Conservation (phyloP, 2,888 invertebrate genomes). For the Strigamia transsilvanica region DNA sequence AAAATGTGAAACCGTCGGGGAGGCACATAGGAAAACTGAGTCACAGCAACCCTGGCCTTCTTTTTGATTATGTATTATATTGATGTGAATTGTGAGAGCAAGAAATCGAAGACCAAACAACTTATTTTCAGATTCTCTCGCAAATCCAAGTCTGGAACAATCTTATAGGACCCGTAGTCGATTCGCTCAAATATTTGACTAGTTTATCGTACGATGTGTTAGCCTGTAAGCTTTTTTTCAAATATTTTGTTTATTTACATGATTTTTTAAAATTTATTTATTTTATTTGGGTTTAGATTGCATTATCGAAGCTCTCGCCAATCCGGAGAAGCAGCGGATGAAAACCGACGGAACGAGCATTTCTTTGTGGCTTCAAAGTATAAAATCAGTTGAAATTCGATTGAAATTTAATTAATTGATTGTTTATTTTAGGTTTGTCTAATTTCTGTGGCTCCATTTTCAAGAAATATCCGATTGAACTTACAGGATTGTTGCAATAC, state of each 20-base stretch:
- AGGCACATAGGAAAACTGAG: slow-evolving; percentile 95
- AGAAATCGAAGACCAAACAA: slow-evolving; percentile 32
- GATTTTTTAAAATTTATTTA: not conserved
- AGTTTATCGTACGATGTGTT: slow-evolving; percentile 94
- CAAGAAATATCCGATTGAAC: slow-evolving; percentile 96
- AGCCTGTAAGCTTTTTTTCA: slow-evolving; percentile 70
- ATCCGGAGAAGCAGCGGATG: slow-evolving; percentile 74
- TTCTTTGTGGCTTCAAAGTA: slow-evolving; percentile 90
- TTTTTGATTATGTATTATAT: slow-evolving; percentile 90
- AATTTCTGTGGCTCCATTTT: slow-evolving; percentile 96
- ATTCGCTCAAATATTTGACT: slow-evolving; percentile 95
- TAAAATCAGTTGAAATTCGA: slow-evolving; percentile 56
- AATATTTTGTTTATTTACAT: too few species aligned
- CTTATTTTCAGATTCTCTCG: slow-evolving; percentile 69
- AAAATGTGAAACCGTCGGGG: slow-evolving; percentile 96
- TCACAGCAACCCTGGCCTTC: slow-evolving; percentile 92
- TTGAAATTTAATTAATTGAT: not conserved
- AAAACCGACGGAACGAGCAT: slow-evolving; percentile 91
- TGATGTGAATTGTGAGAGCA: slow-evolving; percentile 27
- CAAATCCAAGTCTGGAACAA: slow-evolving; percentile 95
- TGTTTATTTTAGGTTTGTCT: slow-evolving; percentile 71
- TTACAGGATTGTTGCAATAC: slow-evolving; percentile 94
- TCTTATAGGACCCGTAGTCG: slow-evolving; percentile 94
- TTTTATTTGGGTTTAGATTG: slow-evolving; percentile 69
- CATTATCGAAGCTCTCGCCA: slow-evolving; percentile 87